Evolutionary conservation across 2,888 invertebrate species (phyloP).

Genomic region (Rotaria socialis): DNA sequence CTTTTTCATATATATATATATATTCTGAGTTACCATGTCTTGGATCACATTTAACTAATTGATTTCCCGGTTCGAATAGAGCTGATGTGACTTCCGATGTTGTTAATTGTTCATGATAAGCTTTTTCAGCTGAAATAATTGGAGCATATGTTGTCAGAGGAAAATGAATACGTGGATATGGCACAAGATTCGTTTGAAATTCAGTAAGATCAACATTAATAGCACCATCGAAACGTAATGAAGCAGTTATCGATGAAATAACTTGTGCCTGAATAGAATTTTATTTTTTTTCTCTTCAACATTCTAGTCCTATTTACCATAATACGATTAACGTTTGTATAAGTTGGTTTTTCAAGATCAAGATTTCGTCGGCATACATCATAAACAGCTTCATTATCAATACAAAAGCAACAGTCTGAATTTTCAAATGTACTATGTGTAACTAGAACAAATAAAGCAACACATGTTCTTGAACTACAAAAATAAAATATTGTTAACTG

Average conservation of each 20-base stretch:
- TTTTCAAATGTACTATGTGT: slow-evolving; percentile 88
- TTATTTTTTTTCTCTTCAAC: background rate
- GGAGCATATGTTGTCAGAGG: slow-evolving; percentile 38
- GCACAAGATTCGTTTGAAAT: slow-evolving; percentile 42
- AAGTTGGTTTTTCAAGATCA: slow-evolving; percentile 76
- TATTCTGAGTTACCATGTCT: slow-evolving; percentile 51
- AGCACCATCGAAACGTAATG: slow-evolving; percentile 40
- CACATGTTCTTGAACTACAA: background rate
- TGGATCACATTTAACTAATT: slow-evolving; percentile 58
- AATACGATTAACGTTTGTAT: slow-evolving; percentile 81
- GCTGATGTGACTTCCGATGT: slow-evolving; percentile 55
- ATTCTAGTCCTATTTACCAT: slow-evolving; percentile 70
- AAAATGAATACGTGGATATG: slow-evolving; percentile 40
- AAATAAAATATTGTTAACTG: background rate
- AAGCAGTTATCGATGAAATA: slow-evolving; percentile 34
- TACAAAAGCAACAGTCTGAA: slow-evolving; percentile 74
- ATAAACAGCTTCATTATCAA: slow-evolving; percentile 55
- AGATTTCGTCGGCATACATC: slow-evolving; percentile 71
- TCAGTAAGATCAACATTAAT: slow-evolving; percentile 40
- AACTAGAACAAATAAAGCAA: slow-evolving; percentile 63
- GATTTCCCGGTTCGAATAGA: slow-evolving; percentile 54
- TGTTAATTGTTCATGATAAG: slow-evolving; percentile 76
- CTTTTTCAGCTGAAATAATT: slow-evolving; percentile 67
- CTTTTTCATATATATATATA: background rate
- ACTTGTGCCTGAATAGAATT: slow-evolving; percentile 23